These are phyloP conservation scores for Capra hircus DNA, from an alignment of 2,113 vertebrate genomes.

Conservation along the genomic window DNA sequence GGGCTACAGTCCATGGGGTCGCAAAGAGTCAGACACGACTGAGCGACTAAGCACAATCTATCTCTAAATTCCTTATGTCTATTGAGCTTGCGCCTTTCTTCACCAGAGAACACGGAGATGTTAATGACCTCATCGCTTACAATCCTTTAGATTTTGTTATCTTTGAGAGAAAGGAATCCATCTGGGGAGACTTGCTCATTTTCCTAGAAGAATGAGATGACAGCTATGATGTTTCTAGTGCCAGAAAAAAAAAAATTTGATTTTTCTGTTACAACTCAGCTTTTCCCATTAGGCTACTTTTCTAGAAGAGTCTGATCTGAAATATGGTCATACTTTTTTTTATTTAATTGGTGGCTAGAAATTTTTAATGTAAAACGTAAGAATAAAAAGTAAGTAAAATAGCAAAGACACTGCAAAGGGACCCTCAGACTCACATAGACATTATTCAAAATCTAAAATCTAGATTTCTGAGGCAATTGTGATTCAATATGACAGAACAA, in stretches of 20 bases:
- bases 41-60: neutral
- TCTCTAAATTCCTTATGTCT: neutral
- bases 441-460: neutral
- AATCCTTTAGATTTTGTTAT: neutral
- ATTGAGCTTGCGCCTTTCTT: neutral
- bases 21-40: rapidly evolving
- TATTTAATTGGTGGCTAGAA: neutral
- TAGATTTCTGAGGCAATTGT: neutral
- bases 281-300: neutral
- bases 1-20: rapidly evolving
- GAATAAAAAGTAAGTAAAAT: neutral
- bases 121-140: neutral
- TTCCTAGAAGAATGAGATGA: slow-evolving; percentile 13
- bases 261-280: neutral
- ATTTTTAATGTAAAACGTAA: neutral
- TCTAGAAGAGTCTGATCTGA: slow-evolving; percentile 1
- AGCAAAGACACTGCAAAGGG: neutral
- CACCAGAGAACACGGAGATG: neutral
- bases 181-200: neutral
- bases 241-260: neutral
- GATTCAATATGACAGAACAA: neutral
- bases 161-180: neutral
- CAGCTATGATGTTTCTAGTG: neutral
- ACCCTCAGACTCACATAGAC: neutral
- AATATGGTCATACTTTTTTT: neutral